Conservation (phyloP, 2,797 vertebrate species). For the Echeneis naucrates region DNA sequence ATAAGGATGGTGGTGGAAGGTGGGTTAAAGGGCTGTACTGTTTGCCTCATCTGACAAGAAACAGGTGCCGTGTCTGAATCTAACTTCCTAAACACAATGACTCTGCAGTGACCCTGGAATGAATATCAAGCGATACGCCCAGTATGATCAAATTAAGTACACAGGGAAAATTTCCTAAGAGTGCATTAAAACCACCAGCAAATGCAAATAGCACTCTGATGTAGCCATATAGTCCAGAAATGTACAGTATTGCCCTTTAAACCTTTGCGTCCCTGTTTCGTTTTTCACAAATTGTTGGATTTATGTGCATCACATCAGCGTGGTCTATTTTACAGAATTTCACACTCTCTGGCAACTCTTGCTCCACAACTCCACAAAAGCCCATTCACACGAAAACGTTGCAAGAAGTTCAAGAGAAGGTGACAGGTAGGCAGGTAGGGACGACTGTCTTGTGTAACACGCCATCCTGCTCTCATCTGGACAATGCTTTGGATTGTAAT, state of each 20-base stretch:
- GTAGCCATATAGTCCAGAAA: neutral
- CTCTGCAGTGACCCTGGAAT: slow-evolving; percentile 27
- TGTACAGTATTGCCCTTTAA: neutral
- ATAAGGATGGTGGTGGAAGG: slow-evolving; percentile 74
- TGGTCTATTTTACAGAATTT: neutral
- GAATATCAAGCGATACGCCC: slow-evolving; percentile 4
- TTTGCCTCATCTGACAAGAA: slow-evolving; percentile 67
- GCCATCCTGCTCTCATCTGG: neutral
- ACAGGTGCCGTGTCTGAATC: slow-evolving; percentile 64
- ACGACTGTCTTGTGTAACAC: neutral
- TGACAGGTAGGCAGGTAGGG: neutral
- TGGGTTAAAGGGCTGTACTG: slow-evolving; percentile 70
- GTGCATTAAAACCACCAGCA: neutral
- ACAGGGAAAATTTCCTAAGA: neutral
- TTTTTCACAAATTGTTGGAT: neutral
- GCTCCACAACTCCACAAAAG: neutral
- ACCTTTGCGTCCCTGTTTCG: neutral
- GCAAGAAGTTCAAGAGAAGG: neutral
- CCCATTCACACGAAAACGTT: neutral
- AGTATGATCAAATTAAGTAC: neutral
- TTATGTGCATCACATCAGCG: neutral
- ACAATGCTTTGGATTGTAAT: neutral
- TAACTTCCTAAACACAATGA: slow-evolving; percentile 46
- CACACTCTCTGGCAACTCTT: neutral
- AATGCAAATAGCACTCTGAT: neutral